A percentile compares a stretch with the other conserved stretches of the same genome.
These are phyloP conservation scores for Potorous gilbertii DNA, from an alignment of 2,797 vertebrate genomes.

Conservation along the genomic window DNA sequence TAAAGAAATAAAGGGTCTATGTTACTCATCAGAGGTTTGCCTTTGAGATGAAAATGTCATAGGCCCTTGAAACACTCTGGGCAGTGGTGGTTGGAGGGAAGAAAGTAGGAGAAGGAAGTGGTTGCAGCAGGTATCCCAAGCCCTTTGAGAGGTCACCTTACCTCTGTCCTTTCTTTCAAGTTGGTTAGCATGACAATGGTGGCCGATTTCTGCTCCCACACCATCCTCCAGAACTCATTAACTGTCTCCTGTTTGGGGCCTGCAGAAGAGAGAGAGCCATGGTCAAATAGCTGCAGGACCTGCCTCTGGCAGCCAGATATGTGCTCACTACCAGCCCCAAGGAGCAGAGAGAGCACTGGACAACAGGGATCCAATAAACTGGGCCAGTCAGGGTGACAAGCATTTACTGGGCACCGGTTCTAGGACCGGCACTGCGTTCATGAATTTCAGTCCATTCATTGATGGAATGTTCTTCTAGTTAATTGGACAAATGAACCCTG, in stretches of 20 bases:
- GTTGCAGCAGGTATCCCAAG: not conserved
- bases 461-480: no score
- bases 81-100: not conserved
- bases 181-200: conserved; percentile 98
- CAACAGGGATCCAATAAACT: not conserved
- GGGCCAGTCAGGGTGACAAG: not conserved
- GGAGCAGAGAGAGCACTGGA: not conserved
- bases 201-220: conserved; percentile 96
- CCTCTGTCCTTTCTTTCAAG: conserved; percentile 97
- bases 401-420: no score
- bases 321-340: rapidly evolving
- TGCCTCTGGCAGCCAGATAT: rapidly evolving
- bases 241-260: conserved; percentile 95
- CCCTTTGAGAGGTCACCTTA: conserved; percentile 68
- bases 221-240: conserved; percentile 97
- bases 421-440: no score
- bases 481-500: no score
- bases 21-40: not conserved
- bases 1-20: no score
- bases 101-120: conserved; percentile 63
- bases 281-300: not conserved
- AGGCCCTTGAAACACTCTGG: not conserved
- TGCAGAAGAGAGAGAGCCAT: conserved; percentile 71
- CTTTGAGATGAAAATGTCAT: not conserved
- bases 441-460: no score